Conservation (phyloP, 2,888 invertebrate species). For the Crossocerus cetratus region DNA sequence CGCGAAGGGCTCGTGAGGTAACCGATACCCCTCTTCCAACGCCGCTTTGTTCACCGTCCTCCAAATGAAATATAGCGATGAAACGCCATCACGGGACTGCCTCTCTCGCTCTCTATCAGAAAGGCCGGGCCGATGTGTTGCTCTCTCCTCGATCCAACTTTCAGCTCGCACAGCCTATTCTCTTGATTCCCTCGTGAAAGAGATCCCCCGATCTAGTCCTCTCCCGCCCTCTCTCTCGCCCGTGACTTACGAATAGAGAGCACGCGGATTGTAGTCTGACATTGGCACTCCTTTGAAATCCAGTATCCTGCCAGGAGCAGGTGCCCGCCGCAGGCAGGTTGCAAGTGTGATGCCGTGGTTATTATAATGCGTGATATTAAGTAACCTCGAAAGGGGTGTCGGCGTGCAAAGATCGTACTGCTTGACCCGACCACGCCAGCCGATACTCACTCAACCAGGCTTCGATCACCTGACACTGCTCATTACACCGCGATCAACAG, state of each 20-base stretch:
- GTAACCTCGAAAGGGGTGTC: conserved; percentile 46
- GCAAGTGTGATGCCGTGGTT: conserved; percentile 31
- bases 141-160: too few relatives aligned
- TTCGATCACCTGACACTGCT: conserved; percentile 63
- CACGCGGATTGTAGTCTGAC: too few relatives aligned
- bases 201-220: too few relatives aligned
- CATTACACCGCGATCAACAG: conserved; percentile 55
- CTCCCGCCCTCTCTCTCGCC: too few relatives aligned
- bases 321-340: conserved; percentile 37
- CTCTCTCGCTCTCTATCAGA: conserved; percentile 17
- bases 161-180: too few relatives aligned
- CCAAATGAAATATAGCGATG: conserved; percentile 65
- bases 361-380: conserved; percentile 46
- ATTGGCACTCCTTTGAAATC: conserved; percentile 13
- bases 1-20: conserved; percentile 63
- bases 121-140: neutral
- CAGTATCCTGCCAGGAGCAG: conserved; percentile 30
- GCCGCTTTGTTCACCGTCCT: conserved; percentile 57
- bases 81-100: conserved; percentile 34
- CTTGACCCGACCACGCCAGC: conserved; percentile 52
- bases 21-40: conserved; percentile 64
- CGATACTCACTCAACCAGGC: conserved; percentile 58
- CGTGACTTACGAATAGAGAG: too few relatives aligned
- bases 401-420: conserved; percentile 41
- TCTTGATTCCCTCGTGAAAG: too few relatives aligned